Percentiles rank a stretch among this genome's conserved stretches.
These are phyloP conservation scores for Ypsolopha scabrella DNA, from an alignment of 2,888 invertebrate species.

Conservation along the genomic window DNA sequence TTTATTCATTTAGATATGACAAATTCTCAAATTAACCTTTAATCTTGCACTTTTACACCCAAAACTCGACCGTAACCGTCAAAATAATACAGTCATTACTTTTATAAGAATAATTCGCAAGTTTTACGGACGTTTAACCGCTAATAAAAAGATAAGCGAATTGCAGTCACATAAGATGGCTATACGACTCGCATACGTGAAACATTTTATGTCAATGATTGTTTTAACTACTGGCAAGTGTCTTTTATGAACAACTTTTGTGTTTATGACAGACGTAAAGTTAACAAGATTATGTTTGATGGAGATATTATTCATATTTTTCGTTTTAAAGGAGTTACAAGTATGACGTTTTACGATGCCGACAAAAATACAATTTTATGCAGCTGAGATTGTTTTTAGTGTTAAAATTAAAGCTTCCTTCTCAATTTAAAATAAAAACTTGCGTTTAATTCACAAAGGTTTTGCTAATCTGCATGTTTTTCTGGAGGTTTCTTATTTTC, in stretches of 20 bases:
- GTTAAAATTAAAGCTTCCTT: no score
- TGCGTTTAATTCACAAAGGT: no score
- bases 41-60: no score
- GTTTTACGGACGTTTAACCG: not conserved
- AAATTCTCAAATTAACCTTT: no score
- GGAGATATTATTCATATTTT: not conserved
- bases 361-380: not conserved
- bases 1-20: no score
- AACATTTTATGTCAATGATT: not conserved
- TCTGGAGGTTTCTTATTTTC: no score
- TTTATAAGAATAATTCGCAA: conserved; percentile 1
- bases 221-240: not conserved
- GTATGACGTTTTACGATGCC: not conserved
- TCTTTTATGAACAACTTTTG: conserved; percentile 1
- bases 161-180: not conserved
- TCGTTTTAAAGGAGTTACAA: not conserved
- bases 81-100: not conserved
- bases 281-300: conserved; percentile 1
- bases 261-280: not conserved
- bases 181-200: no score
- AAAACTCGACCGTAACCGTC: not conserved
- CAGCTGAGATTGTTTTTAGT: no score
- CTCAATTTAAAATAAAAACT: no score
- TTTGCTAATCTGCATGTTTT: no score
- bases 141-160: not conserved